Conservation (phyloP, 2,888 invertebrate genomes). For the Plebejus anna region DNA sequence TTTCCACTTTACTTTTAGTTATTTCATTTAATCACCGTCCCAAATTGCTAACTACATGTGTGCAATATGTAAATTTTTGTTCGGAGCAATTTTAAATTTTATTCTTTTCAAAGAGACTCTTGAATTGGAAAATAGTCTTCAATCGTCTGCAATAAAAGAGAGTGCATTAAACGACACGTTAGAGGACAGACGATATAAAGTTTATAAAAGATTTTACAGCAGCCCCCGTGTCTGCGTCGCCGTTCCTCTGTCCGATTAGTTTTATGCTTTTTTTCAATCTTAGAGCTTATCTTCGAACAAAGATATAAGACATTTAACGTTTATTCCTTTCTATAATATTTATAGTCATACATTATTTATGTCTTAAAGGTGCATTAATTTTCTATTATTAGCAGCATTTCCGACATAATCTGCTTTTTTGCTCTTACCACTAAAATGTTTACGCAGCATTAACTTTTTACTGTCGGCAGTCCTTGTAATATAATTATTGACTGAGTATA, state of each 20-base stretch:
- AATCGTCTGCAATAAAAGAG: constrained; percentile 18
- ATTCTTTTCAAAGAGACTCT: constrained; percentile 15
- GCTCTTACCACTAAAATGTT: too few relatives aligned
- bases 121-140: constrained; percentile 19
- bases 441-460: too few relatives aligned
- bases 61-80: not conserved
- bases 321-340: not conserved
- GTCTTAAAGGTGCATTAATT: too few relatives aligned
- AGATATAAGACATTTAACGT: not conserved
- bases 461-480: too few relatives aligned
- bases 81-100: not conserved
- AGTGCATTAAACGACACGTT: constrained; percentile 22
- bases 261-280: constrained; percentile 9
- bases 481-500: too few relatives aligned
- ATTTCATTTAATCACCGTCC: not conserved
- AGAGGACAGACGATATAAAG: constrained; percentile 17
- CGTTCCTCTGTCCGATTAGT: not conserved
- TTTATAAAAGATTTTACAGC: constrained; percentile 13
- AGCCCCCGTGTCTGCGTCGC: not conserved
- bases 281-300: not conserved
- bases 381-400: too few relatives aligned
- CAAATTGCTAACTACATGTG: not conserved
- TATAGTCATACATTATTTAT: too few relatives aligned
- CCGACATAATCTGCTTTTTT: too few relatives aligned
- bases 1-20: not conserved